These are phyloP conservation scores for Agrilus cyanescens DNA, from an alignment of 2,888 invertebrate species.

Conservation along the genomic window DNA sequence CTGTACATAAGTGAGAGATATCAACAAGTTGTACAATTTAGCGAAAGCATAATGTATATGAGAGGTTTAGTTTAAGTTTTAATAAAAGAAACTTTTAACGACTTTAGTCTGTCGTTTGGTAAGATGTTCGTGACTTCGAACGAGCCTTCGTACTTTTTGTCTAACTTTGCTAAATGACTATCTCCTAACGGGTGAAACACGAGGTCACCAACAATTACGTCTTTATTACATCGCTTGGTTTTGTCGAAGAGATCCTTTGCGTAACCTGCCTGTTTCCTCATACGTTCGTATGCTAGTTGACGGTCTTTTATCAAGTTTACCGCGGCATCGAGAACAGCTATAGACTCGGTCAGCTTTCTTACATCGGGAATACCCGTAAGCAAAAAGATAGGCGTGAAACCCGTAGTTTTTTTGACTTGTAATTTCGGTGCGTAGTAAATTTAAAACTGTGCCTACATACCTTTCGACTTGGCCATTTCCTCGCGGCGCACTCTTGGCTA, in stretches of 20 bases:
- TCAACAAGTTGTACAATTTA: too few species aligned
- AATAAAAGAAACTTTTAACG: too few species aligned
- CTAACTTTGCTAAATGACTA: background rate
- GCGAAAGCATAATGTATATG: too few species aligned
- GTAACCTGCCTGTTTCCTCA: background rate
- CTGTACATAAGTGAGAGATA: too few species aligned
- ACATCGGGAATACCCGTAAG: constrained; percentile 4
- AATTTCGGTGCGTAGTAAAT: constrained; percentile 2
- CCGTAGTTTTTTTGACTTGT: constrained; percentile 4
- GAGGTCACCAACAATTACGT: constrained; percentile 1
- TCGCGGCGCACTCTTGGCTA: background rate
- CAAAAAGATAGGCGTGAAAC: constrained; percentile 5
- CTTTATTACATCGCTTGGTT: too few species aligned
- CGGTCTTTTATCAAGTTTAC: background rate
- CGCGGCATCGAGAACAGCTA: background rate
- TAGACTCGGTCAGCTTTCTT: background rate
- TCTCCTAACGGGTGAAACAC: constrained; percentile 3
- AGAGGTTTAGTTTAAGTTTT: too few species aligned
- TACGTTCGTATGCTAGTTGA: constrained; percentile 2
- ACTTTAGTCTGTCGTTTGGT: too few species aligned
- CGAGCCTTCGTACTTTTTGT: constrained; percentile 7
- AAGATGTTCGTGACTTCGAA: background rate
- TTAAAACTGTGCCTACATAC: constrained; percentile 3
- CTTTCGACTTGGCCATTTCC: too few species aligned
- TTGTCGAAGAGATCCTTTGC: too few species aligned